These are phyloP conservation scores for Unio delphinus DNA, from an alignment of 2,888 invertebrate genomes.

Conservation along the genomic window DNA sequence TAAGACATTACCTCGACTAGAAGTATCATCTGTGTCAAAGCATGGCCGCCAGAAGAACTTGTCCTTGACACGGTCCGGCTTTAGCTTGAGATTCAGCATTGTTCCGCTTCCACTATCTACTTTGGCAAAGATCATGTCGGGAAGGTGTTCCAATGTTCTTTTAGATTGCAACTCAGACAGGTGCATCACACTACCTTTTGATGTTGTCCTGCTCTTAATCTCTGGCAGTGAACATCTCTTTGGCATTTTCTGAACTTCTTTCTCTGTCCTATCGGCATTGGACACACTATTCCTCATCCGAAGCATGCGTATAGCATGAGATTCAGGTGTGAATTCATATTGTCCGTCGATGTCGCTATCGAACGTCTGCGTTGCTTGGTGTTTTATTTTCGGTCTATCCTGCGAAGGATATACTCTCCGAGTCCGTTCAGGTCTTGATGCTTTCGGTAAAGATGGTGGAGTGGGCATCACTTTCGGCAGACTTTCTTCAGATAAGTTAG, in stretches of 20 bases:
- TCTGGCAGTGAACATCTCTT: conserved; percentile 27
- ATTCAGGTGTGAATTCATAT: no score
- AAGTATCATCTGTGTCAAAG: conserved; percentile 12
- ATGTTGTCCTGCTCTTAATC: conserved; percentile 10
- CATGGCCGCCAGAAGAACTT: conserved; percentile 33
- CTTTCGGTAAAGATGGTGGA: no score
- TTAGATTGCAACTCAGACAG: conserved; percentile 7
- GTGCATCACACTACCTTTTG: conserved; percentile 2
- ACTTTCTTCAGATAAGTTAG: conserved; percentile 12
- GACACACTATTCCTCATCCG: no score
- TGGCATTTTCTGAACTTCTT: conserved; percentile 1
- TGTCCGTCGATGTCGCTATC: not conserved
- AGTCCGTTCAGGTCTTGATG: conserved; percentile 14
- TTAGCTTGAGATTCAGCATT: conserved; percentile 24
- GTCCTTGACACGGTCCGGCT: conserved; percentile 17
- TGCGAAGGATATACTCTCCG: conserved; percentile 17
- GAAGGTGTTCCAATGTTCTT: conserved; percentile 21
- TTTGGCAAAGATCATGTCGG: conserved; percentile 30
- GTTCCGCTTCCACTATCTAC: conserved; percentile 33
- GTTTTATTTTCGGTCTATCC: conserved; percentile 11
- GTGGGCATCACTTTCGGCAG: no score
- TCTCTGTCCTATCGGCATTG: no score
- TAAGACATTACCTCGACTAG: no score
- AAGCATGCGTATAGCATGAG: no score
- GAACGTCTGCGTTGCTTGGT: conserved; percentile 19